phyloP scores from a whole-genome alignment of 2,113 vertebrate genomes.

The Dasypus novemcinctus region DNA sequence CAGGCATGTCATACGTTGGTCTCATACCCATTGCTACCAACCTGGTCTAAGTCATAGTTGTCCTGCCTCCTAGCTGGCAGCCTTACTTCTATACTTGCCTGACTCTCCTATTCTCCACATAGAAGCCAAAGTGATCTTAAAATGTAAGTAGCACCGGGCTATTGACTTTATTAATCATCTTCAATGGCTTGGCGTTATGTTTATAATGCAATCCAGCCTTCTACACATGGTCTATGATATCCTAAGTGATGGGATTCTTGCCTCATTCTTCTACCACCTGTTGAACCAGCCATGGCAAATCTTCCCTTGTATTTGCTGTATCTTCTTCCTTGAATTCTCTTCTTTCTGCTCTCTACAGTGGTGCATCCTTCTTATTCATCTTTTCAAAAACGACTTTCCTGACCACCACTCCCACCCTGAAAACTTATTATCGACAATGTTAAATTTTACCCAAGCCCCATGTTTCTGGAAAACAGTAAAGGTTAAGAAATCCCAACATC shows the following conservation, averaged over 20 bases:
- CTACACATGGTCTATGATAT: neutral
- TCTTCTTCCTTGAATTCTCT: neutral
- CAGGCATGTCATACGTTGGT: neutral
- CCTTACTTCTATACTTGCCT: neutral
- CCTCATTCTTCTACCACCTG: neutral
- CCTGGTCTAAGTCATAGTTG: neutral
- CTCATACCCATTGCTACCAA: neutral
- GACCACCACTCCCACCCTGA: neutral
- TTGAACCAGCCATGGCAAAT: neutral
- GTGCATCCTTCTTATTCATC: neutral
- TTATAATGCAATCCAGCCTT: neutral
- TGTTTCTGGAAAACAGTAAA: no score
- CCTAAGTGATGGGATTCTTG: neutral
- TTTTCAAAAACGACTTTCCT: neutral
- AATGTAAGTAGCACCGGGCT: neutral
- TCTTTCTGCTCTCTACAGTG: neutral
- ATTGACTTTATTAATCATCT: neutral
- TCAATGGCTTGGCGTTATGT: neutral
- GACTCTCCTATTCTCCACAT: neutral
- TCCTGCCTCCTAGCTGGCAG: neutral
- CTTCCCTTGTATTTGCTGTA: neutral
- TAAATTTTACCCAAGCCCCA: no score
- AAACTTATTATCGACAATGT: neutral
- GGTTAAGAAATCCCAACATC: no score
- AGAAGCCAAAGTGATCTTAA: neutral